phyloP scores from a whole-genome alignment of 2,888 invertebrate species.

The Trissolcus brochymenae region DNA sequence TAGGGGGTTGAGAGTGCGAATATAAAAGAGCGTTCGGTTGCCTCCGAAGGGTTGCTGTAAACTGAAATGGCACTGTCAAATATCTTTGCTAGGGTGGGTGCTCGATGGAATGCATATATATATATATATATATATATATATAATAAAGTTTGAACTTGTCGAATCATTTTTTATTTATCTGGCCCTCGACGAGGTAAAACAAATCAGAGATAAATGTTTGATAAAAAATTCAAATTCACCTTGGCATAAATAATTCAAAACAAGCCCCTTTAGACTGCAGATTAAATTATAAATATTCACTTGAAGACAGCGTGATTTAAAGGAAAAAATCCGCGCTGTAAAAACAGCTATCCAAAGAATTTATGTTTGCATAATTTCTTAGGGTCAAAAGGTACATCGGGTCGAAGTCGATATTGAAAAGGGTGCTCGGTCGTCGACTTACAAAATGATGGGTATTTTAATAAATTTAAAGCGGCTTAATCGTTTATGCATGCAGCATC shows the following conservation, averaged over 20 bases:
- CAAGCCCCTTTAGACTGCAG: not conserved
- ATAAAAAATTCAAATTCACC: no score
- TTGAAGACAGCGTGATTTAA: conserved; percentile 35
- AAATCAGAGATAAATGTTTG: no score
- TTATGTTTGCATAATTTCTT: conserved; percentile 56
- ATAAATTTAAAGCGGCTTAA: conserved; percentile 75
- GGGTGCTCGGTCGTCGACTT: conserved; percentile 52
- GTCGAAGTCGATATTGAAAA: conserved; percentile 52
- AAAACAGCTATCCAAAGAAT: conserved; percentile 52
- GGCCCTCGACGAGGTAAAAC: not conserved
- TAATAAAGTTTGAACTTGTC: not conserved
- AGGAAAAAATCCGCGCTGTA: conserved; percentile 41
- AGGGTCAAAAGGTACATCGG: conserved; percentile 55
- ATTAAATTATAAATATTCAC: conserved; percentile 41
- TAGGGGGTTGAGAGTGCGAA: conserved; percentile 70
- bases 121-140: no score
- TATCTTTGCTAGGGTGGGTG: conserved; percentile 68
- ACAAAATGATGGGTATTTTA: conserved; percentile 72
- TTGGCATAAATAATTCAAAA: not conserved
- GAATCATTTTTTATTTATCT: not conserved
- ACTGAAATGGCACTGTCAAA: conserved; percentile 68
- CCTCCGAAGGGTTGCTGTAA: conserved; percentile 36
- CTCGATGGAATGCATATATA: conserved; percentile 33
- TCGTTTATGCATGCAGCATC: conserved; percentile 76
- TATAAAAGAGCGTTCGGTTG: conserved; percentile 69